Base-by-base conservation (phyloP, 2,113 vertebrate genomes). In the Sinocyclocheilus maitianheensis region DNA sequence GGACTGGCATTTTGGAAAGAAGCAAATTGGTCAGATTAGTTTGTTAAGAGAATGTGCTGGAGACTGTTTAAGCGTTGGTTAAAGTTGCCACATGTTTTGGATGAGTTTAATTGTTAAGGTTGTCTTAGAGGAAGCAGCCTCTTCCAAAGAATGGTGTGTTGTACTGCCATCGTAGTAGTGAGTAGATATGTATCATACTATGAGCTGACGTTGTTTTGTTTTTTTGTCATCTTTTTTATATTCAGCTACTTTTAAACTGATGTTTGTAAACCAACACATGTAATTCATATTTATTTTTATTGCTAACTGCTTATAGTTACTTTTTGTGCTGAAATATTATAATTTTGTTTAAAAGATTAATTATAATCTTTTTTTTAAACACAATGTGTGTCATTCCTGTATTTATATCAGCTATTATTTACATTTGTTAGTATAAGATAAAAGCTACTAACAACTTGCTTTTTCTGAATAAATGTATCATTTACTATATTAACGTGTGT, bases 131-230 rank as follows among this genome's bases (percentile, higher is more conserved):
- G 63, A 78, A 13, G 22, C 26, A 46, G 6, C 30, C 46, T 76
- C 18, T 81, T 43, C 14, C 71, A 24, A 34, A 58, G 77, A 51
- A n/a, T 85, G 5, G 6, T 60, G 13, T 65, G 24, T 72, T 75
- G 72, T 65, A 87, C 82, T 89, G 85, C 79, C 14, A 83, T 75
- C 78, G 77, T 63, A 89, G 85, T 87, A 77, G 4, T 81, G 43
- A 71, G 76, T 84, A 86, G 53, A 81, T 89, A 71, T 84, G 82
- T 13, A 85, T 81, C 83, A 88, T 88, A 72, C 14, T 43, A 53
- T 30, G 48, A 26, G 34, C 30, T 79, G 30, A 60, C 4, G 7
- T 12, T 48, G 1, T 48, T 62, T n/a, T 62, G 20, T 1, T 71
- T 34, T 40, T 46, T 18, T 4, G 4, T 10, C 3, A 9, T 43